phyloP scores from a whole-genome alignment of 2,888 invertebrate genomes.

The Nomada fabriciana region DNA sequence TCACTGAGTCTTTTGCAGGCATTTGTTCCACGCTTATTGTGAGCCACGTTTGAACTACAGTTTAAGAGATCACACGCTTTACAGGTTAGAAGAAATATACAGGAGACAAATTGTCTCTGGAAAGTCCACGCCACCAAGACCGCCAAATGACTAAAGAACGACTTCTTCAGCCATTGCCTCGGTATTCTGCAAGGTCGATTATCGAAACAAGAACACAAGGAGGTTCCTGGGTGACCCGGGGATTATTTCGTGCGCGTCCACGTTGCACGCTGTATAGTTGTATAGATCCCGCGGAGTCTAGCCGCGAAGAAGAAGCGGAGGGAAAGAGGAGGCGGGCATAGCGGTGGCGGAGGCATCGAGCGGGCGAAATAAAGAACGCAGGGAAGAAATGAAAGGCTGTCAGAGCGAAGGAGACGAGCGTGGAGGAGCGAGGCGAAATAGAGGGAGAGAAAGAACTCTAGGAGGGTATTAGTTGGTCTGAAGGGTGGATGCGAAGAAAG shows the following conservation, averaged over 20 bases:
- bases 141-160: too few species aligned
- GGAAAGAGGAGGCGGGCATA: background rate
- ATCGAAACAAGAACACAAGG: background rate
- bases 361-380: slow-evolving; percentile 64
- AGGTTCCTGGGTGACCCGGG: slow-evolving; percentile 36
- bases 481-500: slow-evolving; percentile 85
- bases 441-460: slow-evolving; percentile 80
- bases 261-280: background rate
- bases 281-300: slow-evolving; percentile 36
- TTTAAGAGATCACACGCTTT: too few species aligned
- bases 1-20: too few species aligned
- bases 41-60: too few species aligned
- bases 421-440: slow-evolving; percentile 72
- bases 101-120: too few species aligned
- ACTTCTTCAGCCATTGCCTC: too few species aligned
- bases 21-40: too few species aligned
- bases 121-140: too few species aligned
- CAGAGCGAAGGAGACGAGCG: slow-evolving; percentile 69
- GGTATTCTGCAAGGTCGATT: background rate
- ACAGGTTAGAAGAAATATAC: too few species aligned
- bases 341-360: background rate
- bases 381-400: slow-evolving; percentile 78
- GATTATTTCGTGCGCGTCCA: slow-evolving; percentile 46
- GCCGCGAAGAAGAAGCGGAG: slow-evolving; percentile 12
- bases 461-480: slow-evolving; percentile 82